Evolutionary conservation across 2,888 invertebrate species (phyloP).

Genomic region (Megaustenia siamemsis): DNA sequence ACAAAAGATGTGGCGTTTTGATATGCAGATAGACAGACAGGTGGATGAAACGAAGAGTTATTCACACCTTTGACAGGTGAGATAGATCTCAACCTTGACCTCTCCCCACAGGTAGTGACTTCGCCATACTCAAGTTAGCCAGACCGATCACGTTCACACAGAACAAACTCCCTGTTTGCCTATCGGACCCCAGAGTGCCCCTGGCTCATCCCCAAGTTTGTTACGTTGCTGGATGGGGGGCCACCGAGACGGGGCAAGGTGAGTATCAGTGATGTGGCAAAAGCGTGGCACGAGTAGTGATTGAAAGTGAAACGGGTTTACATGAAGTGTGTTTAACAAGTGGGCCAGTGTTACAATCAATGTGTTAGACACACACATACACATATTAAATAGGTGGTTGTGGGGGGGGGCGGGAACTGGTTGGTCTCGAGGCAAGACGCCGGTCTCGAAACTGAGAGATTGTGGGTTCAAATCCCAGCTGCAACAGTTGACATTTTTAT

Average conservation of each 20-base stretch:
- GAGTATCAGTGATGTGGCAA: too few species aligned
- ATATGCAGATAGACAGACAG: not conserved
- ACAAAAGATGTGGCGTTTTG: not conserved
- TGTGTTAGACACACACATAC: too few species aligned
- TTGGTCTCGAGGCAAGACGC: too few species aligned
- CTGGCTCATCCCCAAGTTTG: slow-evolving; percentile 19
- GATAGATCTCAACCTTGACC: not conserved
- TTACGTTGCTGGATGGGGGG: slow-evolving; percentile 55
- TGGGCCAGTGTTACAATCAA: too few species aligned
- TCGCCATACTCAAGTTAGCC: slow-evolving; percentile 51
- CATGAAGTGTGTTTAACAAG: too few species aligned
- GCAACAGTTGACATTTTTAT: too few species aligned
- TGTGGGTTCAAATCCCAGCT: too few species aligned
- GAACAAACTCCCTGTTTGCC: slow-evolving; percentile 47
- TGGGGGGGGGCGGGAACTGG: too few species aligned
- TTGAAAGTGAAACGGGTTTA: too few species aligned
- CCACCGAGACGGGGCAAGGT: slow-evolving; percentile 44
- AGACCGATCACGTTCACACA: slow-evolving; percentile 35
- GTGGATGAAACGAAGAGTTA: not conserved
- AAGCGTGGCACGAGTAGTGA: too few species aligned
- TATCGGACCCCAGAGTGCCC: slow-evolving; percentile 47
- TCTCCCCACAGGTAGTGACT: slow-evolving; percentile 50
- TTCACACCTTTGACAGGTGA: not conserved
- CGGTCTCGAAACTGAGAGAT: too few species aligned
- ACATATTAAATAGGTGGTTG: too few species aligned